A percentile compares a stretch with the other conserved stretches of the same genome.
Evolutionary conservation across 2,797 vertebrate genomes (phyloP).

Genomic region (Acanthurus tractus): DNA sequence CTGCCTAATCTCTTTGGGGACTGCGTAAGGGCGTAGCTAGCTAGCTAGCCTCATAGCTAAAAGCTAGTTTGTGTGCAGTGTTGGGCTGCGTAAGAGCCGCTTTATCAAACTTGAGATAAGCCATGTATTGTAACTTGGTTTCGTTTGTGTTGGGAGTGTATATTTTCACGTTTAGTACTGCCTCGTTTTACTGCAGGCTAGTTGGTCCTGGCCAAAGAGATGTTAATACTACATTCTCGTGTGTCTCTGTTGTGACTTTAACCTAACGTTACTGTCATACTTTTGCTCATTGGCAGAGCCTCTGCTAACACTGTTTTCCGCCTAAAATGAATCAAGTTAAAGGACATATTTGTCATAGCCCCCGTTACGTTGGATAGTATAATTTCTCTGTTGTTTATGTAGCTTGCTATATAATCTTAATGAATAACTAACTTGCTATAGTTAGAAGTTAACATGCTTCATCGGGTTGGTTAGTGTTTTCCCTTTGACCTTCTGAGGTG

Average conservation of each 20-base stretch:
- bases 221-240: constrained; percentile 60
- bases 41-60: constrained; percentile 76
- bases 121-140: background rate
- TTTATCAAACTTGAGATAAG: constrained; percentile 27
- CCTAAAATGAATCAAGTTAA: background rate
- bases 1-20: constrained; percentile 83
- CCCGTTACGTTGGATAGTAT: background rate
- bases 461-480: constrained; percentile 25
- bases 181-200: constrained; percentile 53
- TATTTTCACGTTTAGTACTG: background rate
- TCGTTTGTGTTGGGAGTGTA: constrained; percentile 4
- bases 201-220: constrained; percentile 31
- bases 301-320: constrained; percentile 30
- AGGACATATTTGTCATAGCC: background rate
- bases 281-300: constrained; percentile 20
- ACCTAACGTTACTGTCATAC: constrained; percentile 59
- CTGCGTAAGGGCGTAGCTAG: constrained; percentile 89
- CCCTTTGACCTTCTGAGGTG: constrained; percentile 49
- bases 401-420: constrained; percentile 17
- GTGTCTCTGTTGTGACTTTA: constrained; percentile 63
- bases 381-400: background rate
- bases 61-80: constrained; percentile 75
- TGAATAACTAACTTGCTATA: constrained; percentile 24
- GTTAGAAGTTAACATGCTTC: constrained; percentile 45
- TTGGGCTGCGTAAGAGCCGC: constrained; percentile 40